A percentile compares a stretch with the other conserved stretches of the same genome.
Conservation (phyloP, 2,113 vertebrate species). For the Myiopsitta monachus region DNA sequence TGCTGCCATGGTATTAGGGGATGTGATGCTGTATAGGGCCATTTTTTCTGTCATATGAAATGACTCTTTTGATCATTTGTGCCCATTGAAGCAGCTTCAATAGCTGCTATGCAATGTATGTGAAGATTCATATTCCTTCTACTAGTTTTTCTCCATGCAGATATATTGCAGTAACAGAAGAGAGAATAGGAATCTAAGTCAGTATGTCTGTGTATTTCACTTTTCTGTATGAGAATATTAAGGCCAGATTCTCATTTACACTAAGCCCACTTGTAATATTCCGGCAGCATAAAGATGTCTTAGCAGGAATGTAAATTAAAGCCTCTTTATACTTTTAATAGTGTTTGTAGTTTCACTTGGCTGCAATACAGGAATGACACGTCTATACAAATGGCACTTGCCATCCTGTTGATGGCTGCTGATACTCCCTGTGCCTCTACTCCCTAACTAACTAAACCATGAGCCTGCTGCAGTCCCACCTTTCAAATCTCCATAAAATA, state of each 20-base stretch:
- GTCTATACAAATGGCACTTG: constrained; percentile 45
- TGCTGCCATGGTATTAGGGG: neutral
- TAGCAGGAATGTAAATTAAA: constrained; percentile 52
- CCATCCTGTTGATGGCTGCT: constrained; percentile 29
- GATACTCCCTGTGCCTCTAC: neutral
- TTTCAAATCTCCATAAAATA: neutral
- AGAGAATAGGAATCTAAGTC: neutral
- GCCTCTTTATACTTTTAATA: constrained; percentile 33
- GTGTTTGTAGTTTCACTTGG: constrained; percentile 64
- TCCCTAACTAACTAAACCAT: neutral
- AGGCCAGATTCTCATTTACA: constrained; percentile 47
- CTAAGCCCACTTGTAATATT: constrained; percentile 25
- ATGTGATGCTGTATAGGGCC: neutral
- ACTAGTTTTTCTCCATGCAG: neutral
- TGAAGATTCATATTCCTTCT: neutral
- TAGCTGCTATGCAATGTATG: neutral
- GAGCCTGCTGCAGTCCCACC: neutral
- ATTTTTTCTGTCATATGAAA: neutral
- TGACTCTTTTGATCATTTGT: neutral
- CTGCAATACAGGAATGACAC: constrained; percentile 59
- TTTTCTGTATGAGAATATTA: constrained; percentile 21
- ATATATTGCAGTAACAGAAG: neutral
- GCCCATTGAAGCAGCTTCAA: too few species aligned
- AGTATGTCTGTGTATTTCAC: constrained; percentile 47
- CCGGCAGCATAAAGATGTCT: constrained; percentile 15